Percentiles rank a stretch among this genome's conserved stretches.
Evolutionary conservation across 2,797 vertebrate species (phyloP).

Genomic region (Danio tinwini): DNA sequence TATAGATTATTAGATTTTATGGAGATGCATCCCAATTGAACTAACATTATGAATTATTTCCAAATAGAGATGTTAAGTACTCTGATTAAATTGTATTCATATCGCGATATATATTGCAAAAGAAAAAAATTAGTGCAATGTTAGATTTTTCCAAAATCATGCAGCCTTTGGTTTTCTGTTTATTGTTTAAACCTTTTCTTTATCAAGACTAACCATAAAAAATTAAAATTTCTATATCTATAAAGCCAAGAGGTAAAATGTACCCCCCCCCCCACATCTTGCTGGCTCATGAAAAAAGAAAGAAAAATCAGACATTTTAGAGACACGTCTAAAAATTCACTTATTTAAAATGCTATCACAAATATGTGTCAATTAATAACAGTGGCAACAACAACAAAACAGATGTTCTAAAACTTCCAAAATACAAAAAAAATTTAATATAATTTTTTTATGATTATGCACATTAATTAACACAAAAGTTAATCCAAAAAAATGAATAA

Average conservation of each 20-base stretch:
- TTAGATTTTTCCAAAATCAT: no score
- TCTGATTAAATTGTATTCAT: no score
- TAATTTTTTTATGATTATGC: neutral
- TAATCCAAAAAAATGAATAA: neutral
- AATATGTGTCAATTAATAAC: neutral
- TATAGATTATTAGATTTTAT: no score
- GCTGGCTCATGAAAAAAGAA: no score
- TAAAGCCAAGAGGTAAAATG: neutral
- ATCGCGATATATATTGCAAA: no score
- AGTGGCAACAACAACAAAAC: neutral
- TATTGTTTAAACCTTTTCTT: slow-evolving; percentile 3
- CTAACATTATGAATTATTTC: no score
- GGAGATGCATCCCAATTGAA: no score
- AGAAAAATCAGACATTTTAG: neutral
- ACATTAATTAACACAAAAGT: neutral
- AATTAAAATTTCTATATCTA: neutral
- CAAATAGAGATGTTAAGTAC: no score
- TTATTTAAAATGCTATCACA: no score
- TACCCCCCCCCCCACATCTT: no score
- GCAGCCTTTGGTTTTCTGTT: neutral
- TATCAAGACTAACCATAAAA: neutral
- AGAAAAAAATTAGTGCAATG: no score
- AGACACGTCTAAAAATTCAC: neutral
- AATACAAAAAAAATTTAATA: neutral
- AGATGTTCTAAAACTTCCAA: neutral